Base-by-base conservation (phyloP, 1,140 invertebrate genomes). In the Ephestia elutella region DNA sequence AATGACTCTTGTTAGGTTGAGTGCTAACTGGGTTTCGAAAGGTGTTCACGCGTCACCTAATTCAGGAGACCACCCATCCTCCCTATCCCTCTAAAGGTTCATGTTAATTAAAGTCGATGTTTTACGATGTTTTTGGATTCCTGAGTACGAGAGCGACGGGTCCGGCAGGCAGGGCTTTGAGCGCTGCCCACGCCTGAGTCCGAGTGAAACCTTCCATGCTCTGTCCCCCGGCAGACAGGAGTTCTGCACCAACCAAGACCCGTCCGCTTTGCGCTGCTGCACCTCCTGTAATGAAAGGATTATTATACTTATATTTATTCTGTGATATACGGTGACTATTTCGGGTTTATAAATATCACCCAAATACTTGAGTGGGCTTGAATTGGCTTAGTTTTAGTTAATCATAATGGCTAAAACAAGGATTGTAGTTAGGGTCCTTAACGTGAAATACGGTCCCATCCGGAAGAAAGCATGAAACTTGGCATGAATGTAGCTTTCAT, bases 121-220 rank as follows among this genome's bases (percentile, higher is more conserved):
- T 20, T 25, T 53, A 49, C 35, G 25, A 59, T 35, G 21, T 49
- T 60, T 56, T 70, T 57, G 83, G 82, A 63, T 88, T 88, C 67
- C 70, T 76, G 38, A 88, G 75, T 56, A 88, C 73, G 57, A 90
- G 74, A 21, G 82, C 91, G 48, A 96, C 93, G 75, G 92, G 91
- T 28, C 96, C 96, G 68, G 96, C 92, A 56, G 95, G 94, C 57
- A 97, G 80, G 66, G 95, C 94, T 82, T 97, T 97, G 87, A 98
- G 93, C 56, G 96, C 92, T 66, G 95, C 95, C 97, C 97, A 98
- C 35, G 96, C 96, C 89, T 98, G 96, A 60, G 96, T 96, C 63
- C 96, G 91, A 0, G 96, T 95, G 91, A 97, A 95, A 49, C 92
- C 91, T 56, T 93, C 92, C 62, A 97, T 93, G 59, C 95, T 93